Evolutionary conservation across 2,113 vertebrate species (phyloP).

Genomic region (Gadus chalcogrammus): DNA sequence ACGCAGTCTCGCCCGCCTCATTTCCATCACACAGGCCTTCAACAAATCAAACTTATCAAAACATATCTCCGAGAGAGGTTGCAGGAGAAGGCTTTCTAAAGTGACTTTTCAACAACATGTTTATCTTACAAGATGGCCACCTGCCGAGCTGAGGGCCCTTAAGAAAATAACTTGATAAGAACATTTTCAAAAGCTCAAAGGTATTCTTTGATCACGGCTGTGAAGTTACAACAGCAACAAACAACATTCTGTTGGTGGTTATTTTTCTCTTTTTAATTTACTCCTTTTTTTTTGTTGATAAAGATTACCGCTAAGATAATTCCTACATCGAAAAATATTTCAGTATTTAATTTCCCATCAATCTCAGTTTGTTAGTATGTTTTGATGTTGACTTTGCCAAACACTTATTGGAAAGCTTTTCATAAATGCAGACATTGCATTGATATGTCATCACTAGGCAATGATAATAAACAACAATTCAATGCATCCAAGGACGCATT

Average conservation of each 20-base stretch:
- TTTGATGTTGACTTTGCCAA: no score
- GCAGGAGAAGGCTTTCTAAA: slow-evolving; percentile 4
- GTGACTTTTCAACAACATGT: slow-evolving; percentile 7
- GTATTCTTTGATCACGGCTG: slow-evolving; percentile 27
- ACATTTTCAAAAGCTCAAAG: slow-evolving; percentile 13
- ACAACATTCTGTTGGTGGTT: slow-evolving; percentile 28
- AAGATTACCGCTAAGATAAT: no score
- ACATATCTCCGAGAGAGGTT: not conserved
- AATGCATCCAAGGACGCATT: no score
- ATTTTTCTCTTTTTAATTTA: slow-evolving; percentile 28
- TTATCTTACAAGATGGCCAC: slow-evolving; percentile 21
- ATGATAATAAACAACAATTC: no score
- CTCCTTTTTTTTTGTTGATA: not conserved
- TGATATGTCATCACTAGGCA: no score
- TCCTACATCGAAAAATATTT: no score
- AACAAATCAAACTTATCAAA: not conserved
- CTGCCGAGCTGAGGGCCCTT: slow-evolving; percentile 20
- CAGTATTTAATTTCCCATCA: no score
- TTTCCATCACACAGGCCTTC: no score
- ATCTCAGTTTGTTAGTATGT: no score
- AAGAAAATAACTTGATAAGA: slow-evolving; percentile 21
- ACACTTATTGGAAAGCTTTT: no score
- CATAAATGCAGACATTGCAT: no score
- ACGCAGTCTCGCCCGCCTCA: no score
- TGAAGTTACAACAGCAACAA: slow-evolving; percentile 16